A percentile compares a stretch with the other conserved stretches of the same genome.
phyloP scores from a whole-genome alignment of 35 echinoderm and acorn worm genomes.

The Ophioderma brevispina region DNA sequence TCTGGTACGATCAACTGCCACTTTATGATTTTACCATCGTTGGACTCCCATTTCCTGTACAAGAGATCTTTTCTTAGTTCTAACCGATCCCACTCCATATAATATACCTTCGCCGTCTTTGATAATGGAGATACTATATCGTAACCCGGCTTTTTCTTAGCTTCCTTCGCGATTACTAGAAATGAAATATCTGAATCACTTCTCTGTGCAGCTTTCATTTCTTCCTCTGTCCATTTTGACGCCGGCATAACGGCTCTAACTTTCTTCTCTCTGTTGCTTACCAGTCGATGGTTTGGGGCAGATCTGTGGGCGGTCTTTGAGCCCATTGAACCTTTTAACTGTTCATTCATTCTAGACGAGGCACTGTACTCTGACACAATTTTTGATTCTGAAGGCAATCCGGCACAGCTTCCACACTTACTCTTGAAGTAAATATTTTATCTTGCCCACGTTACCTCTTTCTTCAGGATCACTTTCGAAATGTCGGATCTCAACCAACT shows the following conservation, averaged over 20 bases:
- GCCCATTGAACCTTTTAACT: too few species aligned
- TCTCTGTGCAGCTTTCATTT: neutral
- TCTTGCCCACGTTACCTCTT: too few species aligned
- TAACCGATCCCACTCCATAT: neutral
- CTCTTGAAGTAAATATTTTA: too few species aligned
- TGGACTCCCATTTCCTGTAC: slow-evolving; percentile 11
- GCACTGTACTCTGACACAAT: too few species aligned
- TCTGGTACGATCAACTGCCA: slow-evolving; percentile 1
- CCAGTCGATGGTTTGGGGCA: too few species aligned
- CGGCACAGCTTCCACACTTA: too few species aligned
- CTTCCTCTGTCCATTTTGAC: neutral
- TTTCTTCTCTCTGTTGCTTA: too few species aligned
- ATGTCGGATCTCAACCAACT: neutral
- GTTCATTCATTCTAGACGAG: too few species aligned
- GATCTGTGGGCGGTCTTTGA: too few species aligned
- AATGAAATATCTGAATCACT: neutral
- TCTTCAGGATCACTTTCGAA: neutral
- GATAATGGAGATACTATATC: neutral
- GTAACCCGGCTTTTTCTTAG: neutral
- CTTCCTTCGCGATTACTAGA: neutral
- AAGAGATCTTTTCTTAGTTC: neutral
- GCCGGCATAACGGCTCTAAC: too few species aligned
- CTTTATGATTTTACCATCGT: neutral
- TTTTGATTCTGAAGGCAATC: too few species aligned
- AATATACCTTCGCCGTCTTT: slow-evolving; percentile 14